Evolutionary conservation across 2,888 invertebrate species (phyloP).

Genomic region (Metopia argyrocephala): DNA sequence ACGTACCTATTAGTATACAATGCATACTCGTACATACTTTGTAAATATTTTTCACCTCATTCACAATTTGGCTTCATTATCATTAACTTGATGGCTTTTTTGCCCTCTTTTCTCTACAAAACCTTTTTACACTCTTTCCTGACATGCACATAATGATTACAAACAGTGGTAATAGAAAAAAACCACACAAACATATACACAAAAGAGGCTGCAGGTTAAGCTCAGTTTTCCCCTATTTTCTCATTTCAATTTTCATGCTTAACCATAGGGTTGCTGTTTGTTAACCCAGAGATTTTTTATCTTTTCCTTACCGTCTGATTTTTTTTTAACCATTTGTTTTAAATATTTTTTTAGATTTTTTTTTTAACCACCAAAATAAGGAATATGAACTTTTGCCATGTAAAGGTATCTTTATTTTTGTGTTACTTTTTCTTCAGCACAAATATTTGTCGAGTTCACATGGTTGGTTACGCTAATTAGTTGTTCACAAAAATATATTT

Average conservation of each 20-base stretch:
- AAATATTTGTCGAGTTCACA: slow-evolving; percentile 59
- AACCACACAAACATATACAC: neutral
- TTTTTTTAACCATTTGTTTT: slow-evolving; percentile 5
- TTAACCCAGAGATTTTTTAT: slow-evolving; percentile 57
- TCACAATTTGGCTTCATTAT: slow-evolving; percentile 62
- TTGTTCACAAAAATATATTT: slow-evolving; percentile 57
- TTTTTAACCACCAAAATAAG: slow-evolving; percentile 1
- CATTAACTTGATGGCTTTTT: slow-evolving; percentile 59
- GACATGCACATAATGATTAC: slow-evolving; percentile 14
- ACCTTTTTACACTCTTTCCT: slow-evolving; percentile 9
- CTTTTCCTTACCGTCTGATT: slow-evolving; percentile 11
- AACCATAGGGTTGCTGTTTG: slow-evolving; percentile 47
- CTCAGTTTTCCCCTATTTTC: slow-evolving; percentile 3
- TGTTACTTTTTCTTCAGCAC: slow-evolving; percentile 11
- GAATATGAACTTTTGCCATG: slow-evolving; percentile 47
- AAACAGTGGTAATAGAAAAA: slow-evolving; percentile 30
- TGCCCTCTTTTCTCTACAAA: slow-evolving; percentile 21
- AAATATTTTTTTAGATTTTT: neutral
- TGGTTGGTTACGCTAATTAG: slow-evolving; percentile 63
- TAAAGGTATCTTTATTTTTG: slow-evolving; percentile 36
- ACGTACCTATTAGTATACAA: neutral
- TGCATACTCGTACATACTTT: neutral
- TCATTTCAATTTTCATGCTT: neutral
- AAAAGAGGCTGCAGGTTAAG: slow-evolving; percentile 39
- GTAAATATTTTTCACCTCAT: slow-evolving; percentile 54